A percentile compares a stretch with the other conserved stretches of the same genome.
phyloP scores from a whole-genome alignment of 2,888 invertebrate species.

The Cartodere bifasciata region DNA sequence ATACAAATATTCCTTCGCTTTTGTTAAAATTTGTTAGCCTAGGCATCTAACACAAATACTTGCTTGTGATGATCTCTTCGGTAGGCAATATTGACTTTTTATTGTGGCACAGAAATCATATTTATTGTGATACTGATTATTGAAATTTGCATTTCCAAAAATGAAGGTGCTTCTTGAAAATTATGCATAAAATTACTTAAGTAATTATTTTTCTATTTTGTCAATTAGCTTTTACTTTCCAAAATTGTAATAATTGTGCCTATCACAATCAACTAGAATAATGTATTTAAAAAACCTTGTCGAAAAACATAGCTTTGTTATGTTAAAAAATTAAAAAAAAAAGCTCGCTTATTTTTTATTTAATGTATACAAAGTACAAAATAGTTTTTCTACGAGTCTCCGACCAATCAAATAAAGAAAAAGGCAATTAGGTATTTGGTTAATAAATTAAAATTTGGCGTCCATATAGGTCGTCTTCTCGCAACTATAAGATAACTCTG shows the following conservation, averaged over 20 bases:
- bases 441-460: neutral
- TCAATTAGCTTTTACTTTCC: too few species aligned
- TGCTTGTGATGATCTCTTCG: too few species aligned
- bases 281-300: slow-evolving; percentile 28
- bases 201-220: too few species aligned
- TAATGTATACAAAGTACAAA: slow-evolving; percentile 23
- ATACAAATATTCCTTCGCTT: too few species aligned
- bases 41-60: too few species aligned
- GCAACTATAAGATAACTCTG: slow-evolving; percentile 21
- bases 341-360: slow-evolving; percentile 17
- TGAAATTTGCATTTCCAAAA: too few species aligned
- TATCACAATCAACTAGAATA: slow-evolving; percentile 27
- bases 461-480: neutral
- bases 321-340: slow-evolving; percentile 14
- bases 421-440: neutral
- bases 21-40: too few species aligned
- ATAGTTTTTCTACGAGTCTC: slow-evolving; percentile 19
- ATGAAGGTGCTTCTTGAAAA: too few species aligned
- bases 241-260: slow-evolving; percentile 12
- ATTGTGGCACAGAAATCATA: too few species aligned
- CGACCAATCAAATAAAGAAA: slow-evolving; percentile 25
- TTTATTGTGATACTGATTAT: too few species aligned
- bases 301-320: slow-evolving; percentile 21
- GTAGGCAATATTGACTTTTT: too few species aligned
- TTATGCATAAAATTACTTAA: too few species aligned